Evolutionary conservation across 2,888 invertebrate species (phyloP).

Genomic region (Nowickia ferox): DNA sequence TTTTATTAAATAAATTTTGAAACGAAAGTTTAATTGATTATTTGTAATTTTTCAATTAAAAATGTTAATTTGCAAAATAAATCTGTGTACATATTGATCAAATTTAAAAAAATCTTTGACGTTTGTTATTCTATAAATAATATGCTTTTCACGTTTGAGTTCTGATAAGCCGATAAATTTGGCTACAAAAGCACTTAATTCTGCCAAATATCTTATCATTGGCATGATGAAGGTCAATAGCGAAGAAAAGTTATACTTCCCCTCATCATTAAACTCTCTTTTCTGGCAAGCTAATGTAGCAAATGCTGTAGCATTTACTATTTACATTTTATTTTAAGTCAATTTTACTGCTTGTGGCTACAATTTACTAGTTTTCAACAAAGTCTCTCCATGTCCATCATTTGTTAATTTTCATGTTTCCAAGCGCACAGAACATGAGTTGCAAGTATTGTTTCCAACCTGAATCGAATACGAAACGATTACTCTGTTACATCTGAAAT

Average conservation of each 20-base stretch:
- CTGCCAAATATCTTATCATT: too few relatives aligned
- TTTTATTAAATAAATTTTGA: too few relatives aligned
- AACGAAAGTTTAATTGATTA: too few relatives aligned
- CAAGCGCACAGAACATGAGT: conserved; percentile 64
- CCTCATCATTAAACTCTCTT: conserved; percentile 20
- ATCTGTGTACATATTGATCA: too few relatives aligned
- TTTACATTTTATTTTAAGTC: conserved; percentile 53
- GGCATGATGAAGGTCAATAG: neutral
- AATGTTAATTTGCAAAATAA: too few relatives aligned
- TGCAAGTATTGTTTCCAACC: conserved; percentile 16
- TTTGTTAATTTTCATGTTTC: conserved; percentile 78
- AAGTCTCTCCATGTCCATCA: conserved; percentile 78
- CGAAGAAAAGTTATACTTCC: conserved; percentile 30
- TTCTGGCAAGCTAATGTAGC: conserved; percentile 24
- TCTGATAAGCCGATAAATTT: too few relatives aligned
- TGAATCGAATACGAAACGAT: conserved; percentile 54
- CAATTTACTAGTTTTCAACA: conserved; percentile 75
- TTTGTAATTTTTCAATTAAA: too few relatives aligned
- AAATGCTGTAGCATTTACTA: conserved; percentile 34
- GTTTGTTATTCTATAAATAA: too few relatives aligned
- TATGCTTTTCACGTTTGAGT: too few relatives aligned
- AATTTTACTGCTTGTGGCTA: conserved; percentile 72
- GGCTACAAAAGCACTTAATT: too few relatives aligned
- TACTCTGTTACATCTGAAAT: conserved; percentile 39
- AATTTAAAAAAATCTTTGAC: too few relatives aligned